Evolutionary conservation across 2,888 invertebrate species (phyloP), one percentile per base, ranked within the genome.

Genomic region (Heliothis peltigera): DNA sequence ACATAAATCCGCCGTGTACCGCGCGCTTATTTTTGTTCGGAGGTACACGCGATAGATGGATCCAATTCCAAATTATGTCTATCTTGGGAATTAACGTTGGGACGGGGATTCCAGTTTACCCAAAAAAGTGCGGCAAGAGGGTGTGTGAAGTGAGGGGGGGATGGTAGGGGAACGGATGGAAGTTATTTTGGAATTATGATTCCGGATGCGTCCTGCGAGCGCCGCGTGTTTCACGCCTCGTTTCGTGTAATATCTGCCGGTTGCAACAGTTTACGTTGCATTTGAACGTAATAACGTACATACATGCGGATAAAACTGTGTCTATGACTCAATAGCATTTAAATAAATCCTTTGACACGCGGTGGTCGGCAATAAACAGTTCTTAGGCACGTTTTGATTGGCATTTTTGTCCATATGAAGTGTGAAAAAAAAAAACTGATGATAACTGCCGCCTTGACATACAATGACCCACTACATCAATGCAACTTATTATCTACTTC

Each of bases 61-160:
- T 95, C 95, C 95, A 95, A 95, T 95, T 95, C 95, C 94, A 94
- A 95, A 95, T 95, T 95, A 95, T 95, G 94, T 94, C 92, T 94
- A 93, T 94, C 95, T 94, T 95, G 95, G 95, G 95, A 95, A 95
- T 95, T 93, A 94, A 93, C 94, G 89, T 88, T 88, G 91, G 91
- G 89, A 89, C 90, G 93, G 93, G 92, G 93, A 94, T 91, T 93
- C 94, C 93, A 91, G 91, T 94, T 94, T 95, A 92, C 91, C 92
- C 92, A 92, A 94, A 94, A 93, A 94, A 87, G 84, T 86, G 84
- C 86, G 89, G 88, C 86, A 83, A 83, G 70, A 75, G 79, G 82
- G 83, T 68, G 70, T 62, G 73, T 77, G 82, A 84, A 79, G 89
- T 86, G 83, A n/a, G n/a, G 83, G 79, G 39, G 73, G 75, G 84